Conservation (phyloP, 2,888 invertebrate genomes). For the Nycteola revayana region DNA sequence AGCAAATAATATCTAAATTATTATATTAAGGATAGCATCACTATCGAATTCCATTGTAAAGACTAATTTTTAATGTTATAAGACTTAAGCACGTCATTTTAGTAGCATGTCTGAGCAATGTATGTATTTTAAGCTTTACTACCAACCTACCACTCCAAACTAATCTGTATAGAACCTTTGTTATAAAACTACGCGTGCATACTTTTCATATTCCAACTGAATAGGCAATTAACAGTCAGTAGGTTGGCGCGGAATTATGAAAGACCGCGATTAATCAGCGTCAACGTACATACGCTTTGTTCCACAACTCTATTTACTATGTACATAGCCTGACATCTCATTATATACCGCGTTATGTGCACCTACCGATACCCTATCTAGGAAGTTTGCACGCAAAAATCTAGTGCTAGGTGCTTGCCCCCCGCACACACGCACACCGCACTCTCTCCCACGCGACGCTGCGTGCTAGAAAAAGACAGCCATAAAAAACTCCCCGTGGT, state of each 20-base stretch:
- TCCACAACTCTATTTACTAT: constrained; percentile 66
- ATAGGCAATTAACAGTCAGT: constrained; percentile 34
- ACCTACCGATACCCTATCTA: constrained; percentile 66
- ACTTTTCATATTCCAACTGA: constrained; percentile 24
- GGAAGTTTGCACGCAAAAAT: constrained; percentile 78
- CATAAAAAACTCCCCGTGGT: constrained; percentile 78
- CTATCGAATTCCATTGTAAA: no score
- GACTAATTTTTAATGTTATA: no score
- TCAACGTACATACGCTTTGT: constrained; percentile 68
- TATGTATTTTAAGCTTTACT: no score
- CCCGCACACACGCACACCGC: constrained; percentile 47
- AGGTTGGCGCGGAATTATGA: constrained; percentile 48
- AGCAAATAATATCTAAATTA: no score
- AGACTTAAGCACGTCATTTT: no score
- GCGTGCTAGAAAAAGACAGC: constrained; percentile 77
- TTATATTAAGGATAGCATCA: no score
- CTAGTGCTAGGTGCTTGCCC: constrained; percentile 76
- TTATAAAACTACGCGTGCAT: constrained; percentile 17
- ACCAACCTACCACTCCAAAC: no score
- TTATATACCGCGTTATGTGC: constrained; percentile 66
- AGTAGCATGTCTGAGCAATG: no score
- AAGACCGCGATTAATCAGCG: constrained; percentile 75
- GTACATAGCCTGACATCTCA: constrained; percentile 72
- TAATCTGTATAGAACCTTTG: constrained; percentile 4
- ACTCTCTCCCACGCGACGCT: constrained; percentile 53